A percentile compares a stretch with the other conserved stretches of the same genome.
Conservation (phyloP, 1,140 invertebrate species). For the Lasioglossum baleicum region DNA sequence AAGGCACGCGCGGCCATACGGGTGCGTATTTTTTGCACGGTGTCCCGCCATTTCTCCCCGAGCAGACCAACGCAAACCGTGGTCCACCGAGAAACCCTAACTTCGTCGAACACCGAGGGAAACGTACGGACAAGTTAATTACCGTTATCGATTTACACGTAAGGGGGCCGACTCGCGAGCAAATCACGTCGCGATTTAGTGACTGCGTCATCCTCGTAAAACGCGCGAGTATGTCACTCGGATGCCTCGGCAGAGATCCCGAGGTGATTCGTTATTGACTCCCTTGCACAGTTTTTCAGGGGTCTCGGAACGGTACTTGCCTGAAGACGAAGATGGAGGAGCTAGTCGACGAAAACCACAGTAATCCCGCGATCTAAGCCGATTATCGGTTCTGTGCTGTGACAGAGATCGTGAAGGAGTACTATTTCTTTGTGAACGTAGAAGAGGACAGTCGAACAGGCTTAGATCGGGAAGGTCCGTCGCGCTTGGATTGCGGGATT, state of each 20-base stretch:
- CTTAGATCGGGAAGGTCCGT: too few species aligned
- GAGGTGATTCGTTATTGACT: neutral
- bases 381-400: too few species aligned
- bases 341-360: too few species aligned
- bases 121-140: constrained; percentile 52
- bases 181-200: constrained; percentile 46
- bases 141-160: constrained; percentile 55
- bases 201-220: constrained; percentile 22
- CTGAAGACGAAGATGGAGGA: too few species aligned
- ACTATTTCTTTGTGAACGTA: too few species aligned
- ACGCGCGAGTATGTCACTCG: constrained; percentile 2
- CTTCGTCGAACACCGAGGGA: constrained; percentile 8
- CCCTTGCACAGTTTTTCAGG: neutral
- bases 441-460: too few species aligned
- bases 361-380: too few species aligned
- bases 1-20: constrained; percentile 26
- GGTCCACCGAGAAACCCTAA: neutral
- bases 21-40: constrained; percentile 8
- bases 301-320: neutral
- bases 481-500: too few species aligned
- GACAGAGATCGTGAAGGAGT: too few species aligned
- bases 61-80: neutral
- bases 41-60: neutral
- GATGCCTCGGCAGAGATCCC: too few species aligned
- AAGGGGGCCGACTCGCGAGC: constrained; percentile 11